Conservation (phyloP, 2,888 invertebrate genomes). For the Macrosiphum euphorbiae region DNA sequence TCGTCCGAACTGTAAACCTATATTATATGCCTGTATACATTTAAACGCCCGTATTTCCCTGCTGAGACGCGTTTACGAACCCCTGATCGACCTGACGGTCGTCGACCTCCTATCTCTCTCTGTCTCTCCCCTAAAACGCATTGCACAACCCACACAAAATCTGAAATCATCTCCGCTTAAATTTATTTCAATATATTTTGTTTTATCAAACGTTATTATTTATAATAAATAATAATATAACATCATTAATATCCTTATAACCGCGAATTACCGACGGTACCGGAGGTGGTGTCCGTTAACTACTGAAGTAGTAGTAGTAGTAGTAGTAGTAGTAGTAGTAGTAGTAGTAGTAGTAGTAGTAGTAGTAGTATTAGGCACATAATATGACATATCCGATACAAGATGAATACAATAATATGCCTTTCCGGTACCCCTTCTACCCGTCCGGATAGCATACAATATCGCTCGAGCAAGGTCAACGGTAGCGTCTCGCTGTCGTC, state of each 20-base stretch:
- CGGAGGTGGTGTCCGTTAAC: not conserved
- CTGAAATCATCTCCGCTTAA: conserved; percentile 1
- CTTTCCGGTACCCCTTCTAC: conserved; percentile 60
- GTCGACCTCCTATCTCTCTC: conserved; percentile 41
- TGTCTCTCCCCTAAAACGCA: conserved; percentile 29
- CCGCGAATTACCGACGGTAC: not conserved
- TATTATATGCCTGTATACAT: not conserved
- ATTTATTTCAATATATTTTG: conserved; percentile 13
- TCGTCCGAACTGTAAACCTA: conserved; percentile 8
- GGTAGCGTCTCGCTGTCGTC: conserved; percentile 48
- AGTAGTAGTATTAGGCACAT: not conserved
- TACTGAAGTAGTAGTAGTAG: not conserved
- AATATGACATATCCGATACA: not conserved
- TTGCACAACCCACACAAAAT: not conserved
- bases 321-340: not conserved
- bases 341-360: not conserved
- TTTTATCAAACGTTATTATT: not conserved
- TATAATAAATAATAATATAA: not conserved
- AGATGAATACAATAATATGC: not conserved
- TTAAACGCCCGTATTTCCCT: not conserved
- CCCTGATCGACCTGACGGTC: conserved; percentile 60
- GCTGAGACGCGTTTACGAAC: conserved; percentile 44
- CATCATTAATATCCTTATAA: not conserved
- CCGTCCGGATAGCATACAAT: conserved; percentile 9
- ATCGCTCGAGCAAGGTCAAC: conserved; percentile 58